Percentiles rank a stretch among this genome's conserved stretches.
Conservation (phyloP, 2,797 vertebrate genomes). For the Fistularia tabacaria region DNA sequence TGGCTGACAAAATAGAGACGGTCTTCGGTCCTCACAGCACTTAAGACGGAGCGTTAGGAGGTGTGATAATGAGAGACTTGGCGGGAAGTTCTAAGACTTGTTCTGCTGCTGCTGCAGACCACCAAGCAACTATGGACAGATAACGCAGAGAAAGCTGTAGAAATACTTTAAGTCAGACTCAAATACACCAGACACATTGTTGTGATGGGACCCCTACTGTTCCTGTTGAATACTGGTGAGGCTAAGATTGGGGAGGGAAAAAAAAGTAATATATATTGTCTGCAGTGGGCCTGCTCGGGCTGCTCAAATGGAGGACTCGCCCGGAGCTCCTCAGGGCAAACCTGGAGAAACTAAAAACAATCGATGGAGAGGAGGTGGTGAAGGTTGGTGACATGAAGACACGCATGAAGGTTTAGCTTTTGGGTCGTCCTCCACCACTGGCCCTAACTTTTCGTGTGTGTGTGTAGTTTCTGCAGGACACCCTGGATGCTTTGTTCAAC, state of each 20-base stretch:
- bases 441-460: not conserved
- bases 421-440: not conserved
- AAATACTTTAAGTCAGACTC: no score
- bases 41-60: no score
- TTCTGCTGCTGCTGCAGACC: no score
- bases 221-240: not conserved
- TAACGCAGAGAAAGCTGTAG: no score
- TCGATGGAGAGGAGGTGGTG: constrained; percentile 96
- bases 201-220: not conserved
- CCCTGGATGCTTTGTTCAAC: constrained; percentile 95
- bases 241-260: not conserved
- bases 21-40: no score
- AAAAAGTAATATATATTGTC: not conserved
- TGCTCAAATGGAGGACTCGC: constrained; percentile 93
- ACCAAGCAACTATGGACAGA: no score
- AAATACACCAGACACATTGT: not conserved
- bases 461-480: constrained; percentile 92
- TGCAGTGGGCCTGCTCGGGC: constrained; percentile 88
- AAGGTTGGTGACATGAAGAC: constrained; percentile 76
- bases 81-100: no score
- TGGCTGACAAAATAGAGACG: no score
- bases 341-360: constrained; percentile 90
- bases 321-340: constrained; percentile 90
- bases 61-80: no score
- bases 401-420: not conserved